Conservation (phyloP, 2,888 invertebrate genomes). For the Dolichomitus sp. region DNA sequence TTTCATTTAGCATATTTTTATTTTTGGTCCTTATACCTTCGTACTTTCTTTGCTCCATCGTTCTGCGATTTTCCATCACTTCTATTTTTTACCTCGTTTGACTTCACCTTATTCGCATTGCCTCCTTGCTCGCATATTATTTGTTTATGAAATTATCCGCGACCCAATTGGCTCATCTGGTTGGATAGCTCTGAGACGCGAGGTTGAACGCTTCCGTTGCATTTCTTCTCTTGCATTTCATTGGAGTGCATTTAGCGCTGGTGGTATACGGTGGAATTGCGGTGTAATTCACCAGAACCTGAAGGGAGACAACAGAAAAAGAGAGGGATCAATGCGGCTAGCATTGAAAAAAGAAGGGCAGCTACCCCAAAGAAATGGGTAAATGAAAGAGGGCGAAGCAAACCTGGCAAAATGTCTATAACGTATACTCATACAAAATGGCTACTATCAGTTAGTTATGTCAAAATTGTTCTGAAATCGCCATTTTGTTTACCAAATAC, state of each 20-base stretch:
- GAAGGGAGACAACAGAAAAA: constrained; percentile 54
- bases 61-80: constrained; percentile 8
- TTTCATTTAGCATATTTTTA: constrained; percentile 19
- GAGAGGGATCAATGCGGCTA: constrained; percentile 25
- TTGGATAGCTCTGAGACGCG: constrained; percentile 57
- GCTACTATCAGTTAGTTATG: not conserved
- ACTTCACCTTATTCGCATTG: constrained; percentile 61
- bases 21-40: constrained; percentile 8
- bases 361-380: constrained; percentile 38
- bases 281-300: constrained; percentile 68
- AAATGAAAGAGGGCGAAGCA: constrained; percentile 26
- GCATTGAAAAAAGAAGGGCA: constrained; percentile 21
- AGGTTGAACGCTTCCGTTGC: constrained; percentile 13
- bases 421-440: not conserved
- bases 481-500: not conserved
- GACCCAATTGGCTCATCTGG: constrained; percentile 78
- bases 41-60: not conserved
- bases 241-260: constrained; percentile 11
- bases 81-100: constrained; percentile 10
- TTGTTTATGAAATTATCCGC: constrained; percentile 80
- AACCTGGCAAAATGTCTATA: constrained; percentile 5
- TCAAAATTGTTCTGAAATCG: not conserved
- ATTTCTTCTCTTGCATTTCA: constrained; percentile 18
- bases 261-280: constrained; percentile 65
- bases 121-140: constrained; percentile 72